Conservation (phyloP, 2,888 invertebrate genomes). For the Thymelicus lineola region DNA sequence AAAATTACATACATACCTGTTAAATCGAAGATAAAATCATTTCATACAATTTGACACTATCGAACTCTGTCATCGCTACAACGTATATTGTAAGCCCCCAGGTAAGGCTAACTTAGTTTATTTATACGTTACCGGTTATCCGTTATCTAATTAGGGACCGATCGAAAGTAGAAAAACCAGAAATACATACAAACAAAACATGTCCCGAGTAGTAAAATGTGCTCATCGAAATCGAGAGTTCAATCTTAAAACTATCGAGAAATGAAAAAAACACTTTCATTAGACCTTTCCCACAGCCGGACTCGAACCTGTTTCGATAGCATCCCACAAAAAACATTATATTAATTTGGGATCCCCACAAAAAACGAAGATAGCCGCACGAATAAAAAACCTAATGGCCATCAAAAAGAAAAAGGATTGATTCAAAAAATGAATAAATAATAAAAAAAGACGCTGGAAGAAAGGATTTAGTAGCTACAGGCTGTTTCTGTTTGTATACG, state of each 20-base stretch:
- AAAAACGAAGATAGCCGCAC: constrained; percentile 78
- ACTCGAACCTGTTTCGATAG: constrained; percentile 71
- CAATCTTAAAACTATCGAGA: constrained; percentile 57
- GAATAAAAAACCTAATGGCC: constrained; percentile 83
- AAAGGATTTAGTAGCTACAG: constrained; percentile 76
- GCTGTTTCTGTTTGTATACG: constrained; percentile 57
- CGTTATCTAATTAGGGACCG: background rate
- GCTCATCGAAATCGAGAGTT: constrained; percentile 74
- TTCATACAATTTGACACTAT: no score
- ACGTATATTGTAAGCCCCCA: no score
- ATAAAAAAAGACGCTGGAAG: constrained; percentile 61
- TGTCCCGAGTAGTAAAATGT: constrained; percentile 26
- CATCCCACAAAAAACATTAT: constrained; percentile 75
- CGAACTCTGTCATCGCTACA: no score
- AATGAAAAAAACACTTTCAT: constrained; percentile 78
- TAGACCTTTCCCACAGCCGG: constrained; percentile 73
- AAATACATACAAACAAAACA: constrained; percentile 2
- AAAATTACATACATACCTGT: no score
- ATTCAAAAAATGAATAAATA: constrained; percentile 60
- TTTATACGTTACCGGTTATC: background rate
- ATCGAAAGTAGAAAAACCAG: constrained; percentile 34
- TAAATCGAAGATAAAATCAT: no score
- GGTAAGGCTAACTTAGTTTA: background rate
- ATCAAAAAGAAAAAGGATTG: constrained; percentile 75
- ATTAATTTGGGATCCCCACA: constrained; percentile 84